phyloP scores from a whole-genome alignment of 1,140 invertebrate species.

The Chironomus tepperi region DNA sequence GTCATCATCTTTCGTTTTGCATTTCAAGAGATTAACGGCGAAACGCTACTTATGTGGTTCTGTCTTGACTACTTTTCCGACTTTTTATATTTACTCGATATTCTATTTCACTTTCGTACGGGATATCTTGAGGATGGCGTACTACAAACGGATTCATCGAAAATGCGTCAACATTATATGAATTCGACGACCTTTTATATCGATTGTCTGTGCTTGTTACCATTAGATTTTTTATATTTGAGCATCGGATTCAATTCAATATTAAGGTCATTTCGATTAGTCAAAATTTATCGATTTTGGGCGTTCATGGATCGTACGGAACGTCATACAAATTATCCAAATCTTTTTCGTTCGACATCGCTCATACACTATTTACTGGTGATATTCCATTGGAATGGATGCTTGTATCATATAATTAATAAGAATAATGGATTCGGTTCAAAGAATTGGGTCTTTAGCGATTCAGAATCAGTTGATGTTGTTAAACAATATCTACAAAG shows the following conservation, averaged over 20 bases:
- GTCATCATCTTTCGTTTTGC: slow-evolving; percentile 97
- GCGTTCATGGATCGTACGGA: slow-evolving; percentile 97
- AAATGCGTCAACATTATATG: slow-evolving; percentile 93
- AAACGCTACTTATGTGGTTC: slow-evolving; percentile 90
- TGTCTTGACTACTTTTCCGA: slow-evolving; percentile 94
- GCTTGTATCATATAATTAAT: slow-evolving; percentile 92
- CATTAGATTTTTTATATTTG: slow-evolving; percentile 95
- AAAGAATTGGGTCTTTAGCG: slow-evolving; percentile 81
- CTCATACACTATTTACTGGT: slow-evolving; percentile 94
- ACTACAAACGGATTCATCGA: slow-evolving; percentile 87
- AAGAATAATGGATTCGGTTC: slow-evolving; percentile 89
- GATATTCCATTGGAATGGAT: slow-evolving; percentile 99
- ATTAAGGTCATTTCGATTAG: slow-evolving; percentile 88
- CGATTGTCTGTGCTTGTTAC: slow-evolving; percentile 93
- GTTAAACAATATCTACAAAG: slow-evolving; percentile 93
- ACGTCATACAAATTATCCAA: slow-evolving; percentile 97
- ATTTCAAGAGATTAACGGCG: slow-evolving; percentile 85
- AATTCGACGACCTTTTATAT: slow-evolving; percentile 98
- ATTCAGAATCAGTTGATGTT: slow-evolving; percentile 73
- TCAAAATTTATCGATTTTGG: slow-evolving; percentile 98
- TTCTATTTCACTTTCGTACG: slow-evolving; percentile 94
- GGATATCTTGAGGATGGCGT: slow-evolving; percentile 95
- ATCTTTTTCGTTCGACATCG: slow-evolving; percentile 88
- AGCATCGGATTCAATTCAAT: slow-evolving; percentile 98
- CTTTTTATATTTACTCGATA: slow-evolving; percentile 91